A percentile compares a stretch with the other conserved stretches of the same genome.
These are phyloP conservation scores for Trypoxylus dichotomus DNA, from an alignment of 1,140 invertebrate genomes.

Conservation along the genomic window DNA sequence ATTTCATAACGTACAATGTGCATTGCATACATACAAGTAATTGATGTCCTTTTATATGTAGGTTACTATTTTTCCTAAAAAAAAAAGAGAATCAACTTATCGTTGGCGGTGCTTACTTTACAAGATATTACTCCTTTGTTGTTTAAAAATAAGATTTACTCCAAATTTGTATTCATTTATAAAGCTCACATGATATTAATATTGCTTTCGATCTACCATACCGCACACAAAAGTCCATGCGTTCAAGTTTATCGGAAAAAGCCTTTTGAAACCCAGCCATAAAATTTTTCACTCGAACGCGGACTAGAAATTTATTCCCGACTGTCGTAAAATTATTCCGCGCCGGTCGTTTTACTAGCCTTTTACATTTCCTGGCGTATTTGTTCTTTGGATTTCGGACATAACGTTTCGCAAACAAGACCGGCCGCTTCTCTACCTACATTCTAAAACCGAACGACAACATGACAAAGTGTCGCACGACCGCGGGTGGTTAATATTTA, in stretches of 20 bases:
- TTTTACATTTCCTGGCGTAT: conserved; percentile 23
- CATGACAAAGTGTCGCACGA: neutral
- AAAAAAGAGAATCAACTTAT: no score
- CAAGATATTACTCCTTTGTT: no score
- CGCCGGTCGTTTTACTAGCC: conserved; percentile 22
- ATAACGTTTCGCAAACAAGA: conserved; percentile 19
- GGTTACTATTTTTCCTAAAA: no score
- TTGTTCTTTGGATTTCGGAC: conserved; percentile 18
- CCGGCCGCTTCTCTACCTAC: neutral
- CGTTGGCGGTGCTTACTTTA: no score
- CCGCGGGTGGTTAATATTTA: neutral
- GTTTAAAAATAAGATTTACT: no score
- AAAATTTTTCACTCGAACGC: conserved; percentile 20
- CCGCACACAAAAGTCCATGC: neutral
- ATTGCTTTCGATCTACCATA: no score
- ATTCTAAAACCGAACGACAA: no score
- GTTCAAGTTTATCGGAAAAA: conserved; percentile 3
- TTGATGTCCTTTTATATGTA: no score
- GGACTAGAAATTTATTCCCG: conserved; percentile 15
- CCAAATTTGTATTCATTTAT: no score
- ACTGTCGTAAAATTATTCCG: conserved; percentile 21
- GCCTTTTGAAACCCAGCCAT: conserved; percentile 10
- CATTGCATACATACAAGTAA: no score
- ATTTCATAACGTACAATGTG: no score
- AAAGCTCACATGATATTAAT: no score